Conservation (phyloP, 1,140 invertebrate genomes). For the Monochamus saltuarius region DNA sequence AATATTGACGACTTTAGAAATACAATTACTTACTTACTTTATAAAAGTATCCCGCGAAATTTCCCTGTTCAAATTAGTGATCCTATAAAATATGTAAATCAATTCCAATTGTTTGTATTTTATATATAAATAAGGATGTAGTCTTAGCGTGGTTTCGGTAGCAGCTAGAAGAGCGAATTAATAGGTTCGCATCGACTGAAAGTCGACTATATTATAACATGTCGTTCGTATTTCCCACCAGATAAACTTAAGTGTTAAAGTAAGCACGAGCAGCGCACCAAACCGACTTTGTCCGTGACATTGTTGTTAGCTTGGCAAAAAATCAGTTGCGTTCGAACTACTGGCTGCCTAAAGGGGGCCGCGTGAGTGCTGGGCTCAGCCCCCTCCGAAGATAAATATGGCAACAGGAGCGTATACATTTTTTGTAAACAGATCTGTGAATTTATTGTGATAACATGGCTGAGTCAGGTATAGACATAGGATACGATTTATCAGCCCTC, state of each 20-base stretch:
- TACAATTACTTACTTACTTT: too few relatives aligned
- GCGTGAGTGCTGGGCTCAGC: slow-evolving; percentile 9
- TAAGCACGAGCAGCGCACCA: slow-evolving; percentile 23
- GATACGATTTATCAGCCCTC: slow-evolving; percentile 67
- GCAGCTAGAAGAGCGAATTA: neutral
- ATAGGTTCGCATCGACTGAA: neutral
- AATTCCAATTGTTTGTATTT: too few relatives aligned
- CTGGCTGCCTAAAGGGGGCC: slow-evolving; percentile 5
- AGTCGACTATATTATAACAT: neutral
- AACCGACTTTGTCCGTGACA: slow-evolving; percentile 38
- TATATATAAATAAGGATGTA: too few relatives aligned
- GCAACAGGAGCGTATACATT: neutral
- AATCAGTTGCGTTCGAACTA: slow-evolving; percentile 37
- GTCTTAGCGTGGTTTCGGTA: neutral
- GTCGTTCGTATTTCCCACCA: slow-evolving; percentile 22
- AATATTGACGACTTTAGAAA: too few relatives aligned
- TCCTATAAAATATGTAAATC: too few relatives aligned
- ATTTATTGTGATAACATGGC: slow-evolving; percentile 38
- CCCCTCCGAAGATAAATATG: neutral
- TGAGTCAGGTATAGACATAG: slow-evolving; percentile 72
- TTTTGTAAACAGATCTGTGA: slow-evolving; percentile 11
- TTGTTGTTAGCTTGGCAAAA: slow-evolving; percentile 36
- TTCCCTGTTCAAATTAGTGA: too few relatives aligned
- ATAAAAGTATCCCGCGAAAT: too few relatives aligned
- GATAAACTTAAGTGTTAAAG: slow-evolving; percentile 1